A percentile compares a stretch with the other conserved stretches of the same genome.
phyloP scores from a whole-genome alignment of 2,113 vertebrate species.

The Nyctibius bracteatus region DNA sequence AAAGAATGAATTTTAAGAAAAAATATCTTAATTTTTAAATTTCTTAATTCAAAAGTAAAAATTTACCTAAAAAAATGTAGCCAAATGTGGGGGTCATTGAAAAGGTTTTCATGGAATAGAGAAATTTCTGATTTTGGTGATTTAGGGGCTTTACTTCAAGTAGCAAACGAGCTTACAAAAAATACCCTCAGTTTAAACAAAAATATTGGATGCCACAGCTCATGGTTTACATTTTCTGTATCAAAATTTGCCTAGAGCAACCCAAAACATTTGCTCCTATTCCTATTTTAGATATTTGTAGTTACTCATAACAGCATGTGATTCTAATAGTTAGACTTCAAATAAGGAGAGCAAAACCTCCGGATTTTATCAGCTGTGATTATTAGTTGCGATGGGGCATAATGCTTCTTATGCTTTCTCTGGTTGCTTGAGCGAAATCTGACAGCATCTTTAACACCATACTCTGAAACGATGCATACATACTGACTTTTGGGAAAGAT shows the following conservation, averaged over 20 bases:
- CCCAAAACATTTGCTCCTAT: neutral
- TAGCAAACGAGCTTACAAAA: neutral
- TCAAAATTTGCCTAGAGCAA: neutral
- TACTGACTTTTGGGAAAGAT: neutral
- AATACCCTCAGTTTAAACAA: neutral
- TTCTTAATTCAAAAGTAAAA: neutral
- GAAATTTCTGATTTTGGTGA: neutral
- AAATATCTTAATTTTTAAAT: neutral
- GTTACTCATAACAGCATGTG: neutral
- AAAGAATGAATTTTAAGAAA: neutral
- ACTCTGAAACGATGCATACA: neutral
- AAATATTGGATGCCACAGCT: neutral
- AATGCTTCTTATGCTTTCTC: neutral
- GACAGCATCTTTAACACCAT: neutral
- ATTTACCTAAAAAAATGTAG: neutral
- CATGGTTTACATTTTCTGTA: neutral
- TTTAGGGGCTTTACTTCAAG: neutral
- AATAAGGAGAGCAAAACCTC: neutral
- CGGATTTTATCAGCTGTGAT: neutral
- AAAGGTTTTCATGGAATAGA: neutral
- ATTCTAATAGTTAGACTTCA: neutral
- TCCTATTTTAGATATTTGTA: neutral
- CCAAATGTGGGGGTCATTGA: neutral
- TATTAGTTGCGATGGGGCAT: neutral
- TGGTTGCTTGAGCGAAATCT: neutral